These are phyloP conservation scores for Netelia inedita DNA, from an alignment of 2,888 invertebrate species.

Conservation along the genomic window DNA sequence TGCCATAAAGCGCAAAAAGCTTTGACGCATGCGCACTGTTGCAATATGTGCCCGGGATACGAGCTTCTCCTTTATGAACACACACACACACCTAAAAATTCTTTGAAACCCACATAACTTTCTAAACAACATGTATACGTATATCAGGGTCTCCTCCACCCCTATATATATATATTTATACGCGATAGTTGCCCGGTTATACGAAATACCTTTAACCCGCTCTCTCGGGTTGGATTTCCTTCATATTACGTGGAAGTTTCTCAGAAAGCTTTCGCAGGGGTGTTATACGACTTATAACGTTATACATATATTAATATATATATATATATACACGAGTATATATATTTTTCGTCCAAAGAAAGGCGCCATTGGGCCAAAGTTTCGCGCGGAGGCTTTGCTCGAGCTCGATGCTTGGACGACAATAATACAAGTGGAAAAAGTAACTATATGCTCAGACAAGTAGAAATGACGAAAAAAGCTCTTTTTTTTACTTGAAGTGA, in stretches of 20 bases:
- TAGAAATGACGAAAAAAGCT: not conserved
- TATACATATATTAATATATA: not conserved
- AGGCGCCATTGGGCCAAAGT: conserved; percentile 25
- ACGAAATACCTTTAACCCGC: conserved; percentile 14
- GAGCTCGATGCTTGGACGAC: not conserved
- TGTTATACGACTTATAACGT: not conserved
- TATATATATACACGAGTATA: not conserved
- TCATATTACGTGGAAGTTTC: conserved; percentile 20
- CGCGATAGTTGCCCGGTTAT: not conserved
- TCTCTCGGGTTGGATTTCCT: not conserved
- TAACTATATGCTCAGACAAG: not conserved
- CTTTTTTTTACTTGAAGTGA: no score
- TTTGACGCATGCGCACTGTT: no score
- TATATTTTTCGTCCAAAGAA: conserved; percentile 4
- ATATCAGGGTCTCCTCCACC: not conserved
- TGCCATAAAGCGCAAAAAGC: no score
- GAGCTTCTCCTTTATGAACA: not conserved
- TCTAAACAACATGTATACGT: not conserved
- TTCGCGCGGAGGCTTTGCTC: not conserved
- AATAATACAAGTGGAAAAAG: conserved; percentile 19
- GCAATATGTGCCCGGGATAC: no score
- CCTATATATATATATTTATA: not conserved
- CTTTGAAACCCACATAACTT: not conserved
- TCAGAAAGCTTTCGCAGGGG: conserved; percentile 21
- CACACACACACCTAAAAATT: not conserved